Evolutionary conservation across 37 sponge, comb jelly and placozoan genomes (phyloP).

Genomic region (Ianthella basta): DNA sequence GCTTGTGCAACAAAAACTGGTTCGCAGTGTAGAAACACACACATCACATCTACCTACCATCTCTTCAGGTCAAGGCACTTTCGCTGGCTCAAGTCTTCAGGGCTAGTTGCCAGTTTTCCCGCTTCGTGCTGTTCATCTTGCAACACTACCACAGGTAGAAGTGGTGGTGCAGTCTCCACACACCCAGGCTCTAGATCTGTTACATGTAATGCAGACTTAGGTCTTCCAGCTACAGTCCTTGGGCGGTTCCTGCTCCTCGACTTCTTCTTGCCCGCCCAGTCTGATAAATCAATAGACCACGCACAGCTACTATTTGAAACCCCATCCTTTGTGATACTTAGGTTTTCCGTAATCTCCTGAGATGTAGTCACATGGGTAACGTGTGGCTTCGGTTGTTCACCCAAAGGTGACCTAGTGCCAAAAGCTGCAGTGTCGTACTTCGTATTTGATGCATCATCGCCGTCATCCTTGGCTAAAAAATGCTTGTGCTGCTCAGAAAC

Average conservation of each 20-base stretch:
- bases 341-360: too few relatives aligned
- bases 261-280: neutral
- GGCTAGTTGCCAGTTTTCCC: neutral
- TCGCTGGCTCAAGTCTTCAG: constrained; percentile 55
- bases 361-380: too few relatives aligned
- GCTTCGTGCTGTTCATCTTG: neutral
- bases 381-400: too few relatives aligned
- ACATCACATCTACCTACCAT: constrained; percentile 56
- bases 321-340: too few relatives aligned
- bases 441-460: too few relatives aligned
- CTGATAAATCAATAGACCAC: constrained; percentile 26
- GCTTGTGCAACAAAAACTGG: neutral
- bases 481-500: too few relatives aligned
- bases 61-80: constrained; percentile 72
- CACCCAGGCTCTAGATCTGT: neutral
- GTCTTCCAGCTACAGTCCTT: neutral
- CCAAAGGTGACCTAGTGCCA: too few relatives aligned
- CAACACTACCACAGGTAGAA: constrained; percentile 1
- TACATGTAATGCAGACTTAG: neutral
- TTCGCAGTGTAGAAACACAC: neutral
- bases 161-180: neutral
- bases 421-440: too few relatives aligned
- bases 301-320: neutral
- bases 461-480: too few relatives aligned
- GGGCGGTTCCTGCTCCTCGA: neutral